Percentiles rank a stretch among this genome's conserved stretches.
Evolutionary conservation across 2,113 vertebrate genomes (phyloP).

Genomic region (Pelusios castaneus): DNA sequence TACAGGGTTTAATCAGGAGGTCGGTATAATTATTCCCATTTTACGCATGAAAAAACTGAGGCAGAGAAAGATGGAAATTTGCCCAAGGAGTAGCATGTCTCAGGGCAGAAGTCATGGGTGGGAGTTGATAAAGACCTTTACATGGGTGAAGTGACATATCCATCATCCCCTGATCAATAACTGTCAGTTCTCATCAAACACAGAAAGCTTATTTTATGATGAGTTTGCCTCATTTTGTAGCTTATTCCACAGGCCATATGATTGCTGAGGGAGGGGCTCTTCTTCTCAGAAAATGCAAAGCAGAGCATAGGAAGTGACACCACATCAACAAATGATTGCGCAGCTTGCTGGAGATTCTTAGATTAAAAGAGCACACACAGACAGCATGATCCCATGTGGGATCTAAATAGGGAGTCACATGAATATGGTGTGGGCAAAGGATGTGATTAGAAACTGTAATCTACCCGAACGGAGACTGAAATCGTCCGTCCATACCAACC

Average conservation of each 20-base stretch:
- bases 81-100: neutral
- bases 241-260: neutral
- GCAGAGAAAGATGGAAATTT: neutral
- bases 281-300: neutral
- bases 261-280: neutral
- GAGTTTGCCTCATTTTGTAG: neutral
- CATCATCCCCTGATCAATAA: neutral
- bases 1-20: neutral
- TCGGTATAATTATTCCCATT: neutral
- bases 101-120: neutral
- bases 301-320: neutral
- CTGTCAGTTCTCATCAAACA: neutral
- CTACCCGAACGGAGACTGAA: neutral
- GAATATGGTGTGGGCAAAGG: neutral
- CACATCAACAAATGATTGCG: neutral
- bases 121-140: neutral
- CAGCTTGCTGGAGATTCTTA: neutral
- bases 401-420: neutral
- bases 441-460: neutral
- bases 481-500: neutral
- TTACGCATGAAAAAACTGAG: neutral
- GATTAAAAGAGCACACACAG: neutral
- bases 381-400: neutral
- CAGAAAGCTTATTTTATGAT: neutral
- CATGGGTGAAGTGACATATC: neutral